These are phyloP conservation scores for Dicrurus megarhynchus DNA, from an alignment of 2,113 vertebrate genomes.

Conservation along the genomic window DNA sequence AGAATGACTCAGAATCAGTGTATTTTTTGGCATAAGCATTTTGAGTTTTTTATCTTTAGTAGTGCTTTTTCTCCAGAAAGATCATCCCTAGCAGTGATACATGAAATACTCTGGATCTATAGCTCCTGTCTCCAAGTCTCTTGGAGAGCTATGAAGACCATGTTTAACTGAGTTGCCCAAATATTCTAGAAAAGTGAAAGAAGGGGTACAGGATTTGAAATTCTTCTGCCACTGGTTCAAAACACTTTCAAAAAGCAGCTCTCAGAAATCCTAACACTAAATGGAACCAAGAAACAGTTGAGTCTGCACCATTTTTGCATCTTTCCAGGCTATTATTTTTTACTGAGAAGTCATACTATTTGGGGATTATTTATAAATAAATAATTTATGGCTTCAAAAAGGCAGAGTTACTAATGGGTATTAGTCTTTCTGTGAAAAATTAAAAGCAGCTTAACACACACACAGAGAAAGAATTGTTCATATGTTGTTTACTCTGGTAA, in stretches of 20 bases:
- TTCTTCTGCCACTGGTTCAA: not conserved
- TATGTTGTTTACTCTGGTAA: not conserved
- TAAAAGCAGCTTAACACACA: not conserved
- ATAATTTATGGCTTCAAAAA: not conserved
- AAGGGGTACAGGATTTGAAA: not conserved
- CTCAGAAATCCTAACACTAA: not conserved
- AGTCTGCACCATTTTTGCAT: not conserved
- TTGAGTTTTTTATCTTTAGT: not conserved
- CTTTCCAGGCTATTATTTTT: not conserved
- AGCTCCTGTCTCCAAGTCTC: not conserved
- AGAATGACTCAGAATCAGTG: not conserved
- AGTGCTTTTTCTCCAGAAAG: not conserved
- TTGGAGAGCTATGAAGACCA: not conserved
- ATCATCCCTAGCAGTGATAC: not conserved
- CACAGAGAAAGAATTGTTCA: not conserved
- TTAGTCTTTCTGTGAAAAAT: not conserved
- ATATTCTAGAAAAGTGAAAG: not conserved
- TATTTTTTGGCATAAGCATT: not conserved
- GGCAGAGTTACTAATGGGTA: not conserved
- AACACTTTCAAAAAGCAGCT: not conserved
- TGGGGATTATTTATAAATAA: not conserved
- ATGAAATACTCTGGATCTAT: fast-evolving
- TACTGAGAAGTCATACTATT: not conserved
- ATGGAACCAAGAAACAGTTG: not conserved
- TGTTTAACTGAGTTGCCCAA: not conserved